Percentiles rank a stretch among this genome's conserved stretches.
These are phyloP conservation scores for Vimba vimba DNA, from an alignment of 2,113 vertebrate genomes.

Conservation along the genomic window DNA sequence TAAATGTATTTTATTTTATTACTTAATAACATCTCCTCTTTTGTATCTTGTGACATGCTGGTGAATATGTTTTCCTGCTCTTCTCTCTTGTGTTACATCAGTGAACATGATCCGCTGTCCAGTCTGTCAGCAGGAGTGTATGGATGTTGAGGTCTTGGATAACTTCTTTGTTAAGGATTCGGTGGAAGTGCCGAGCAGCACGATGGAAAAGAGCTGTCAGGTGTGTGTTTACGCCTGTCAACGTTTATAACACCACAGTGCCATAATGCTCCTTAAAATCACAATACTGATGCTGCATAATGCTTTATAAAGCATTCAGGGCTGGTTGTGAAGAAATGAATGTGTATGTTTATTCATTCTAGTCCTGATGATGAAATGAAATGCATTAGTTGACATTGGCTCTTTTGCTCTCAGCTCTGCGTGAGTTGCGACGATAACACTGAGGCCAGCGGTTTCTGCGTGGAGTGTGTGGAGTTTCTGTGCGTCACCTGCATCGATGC, in stretches of 20 bases:
- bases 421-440: constrained; percentile 98
- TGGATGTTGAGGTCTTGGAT: constrained; percentile 94
- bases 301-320: neutral
- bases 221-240: constrained; percentile 64
- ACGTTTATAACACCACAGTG: neutral
- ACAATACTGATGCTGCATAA: neutral
- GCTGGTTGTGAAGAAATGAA: too few relatives aligned
- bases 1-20: neutral
- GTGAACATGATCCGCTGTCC: constrained; percentile 93
- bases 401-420: constrained; percentile 81
- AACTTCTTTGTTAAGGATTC: constrained; percentile 99
- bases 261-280: neutral
- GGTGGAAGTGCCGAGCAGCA: constrained; percentile 96
- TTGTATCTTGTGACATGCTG: neutral
- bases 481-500: constrained; percentile 96
- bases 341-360: too few relatives aligned
- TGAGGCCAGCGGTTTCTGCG: constrained; percentile 94
- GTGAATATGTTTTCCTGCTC: constrained; percentile 12
- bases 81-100: constrained; percentile 60
- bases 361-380: neutral
- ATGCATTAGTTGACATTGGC: neutral
- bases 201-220: constrained; percentile 97
- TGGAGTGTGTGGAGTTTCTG: constrained; percentile 96
- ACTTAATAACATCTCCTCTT: neutral
- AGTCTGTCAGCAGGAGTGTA: constrained; percentile 94